Base-by-base conservation (phyloP, 2,113 vertebrate species). In the Cryptoleucopteryx plumbea region DNA sequence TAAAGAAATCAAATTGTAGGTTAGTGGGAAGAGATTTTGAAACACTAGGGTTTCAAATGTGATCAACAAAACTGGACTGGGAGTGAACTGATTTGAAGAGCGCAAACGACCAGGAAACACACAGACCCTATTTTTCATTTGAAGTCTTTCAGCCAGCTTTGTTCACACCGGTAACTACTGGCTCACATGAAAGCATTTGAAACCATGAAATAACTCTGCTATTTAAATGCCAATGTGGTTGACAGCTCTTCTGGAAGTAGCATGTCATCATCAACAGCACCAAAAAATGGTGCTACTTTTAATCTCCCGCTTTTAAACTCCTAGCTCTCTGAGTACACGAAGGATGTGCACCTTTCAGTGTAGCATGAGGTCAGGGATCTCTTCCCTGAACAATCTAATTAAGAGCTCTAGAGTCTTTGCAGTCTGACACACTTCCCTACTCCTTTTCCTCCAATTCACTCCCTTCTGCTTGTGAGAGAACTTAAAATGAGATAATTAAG, bases 101-200 rank as follows among this genome's bases (percentile, higher is more conserved):
- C 0, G 1, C 0, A 5, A 81, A 16, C 22, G 70, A 42, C 5
- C 5, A 36, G 15, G 6, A 1, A 75, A 90, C 7, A n/a, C 4
- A 73, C 2, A 70, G 34, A 62, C 3, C 2, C 10, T 65, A 13
- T 13, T 29, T 86, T 61, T 62, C 7, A 79, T 45, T 14, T 86
- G 7, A 81, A 84, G 71, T 74, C 9, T 66, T 81, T 53, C 22
- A 42, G 38, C 16, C 20, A 53, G 26, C 10, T 88, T 66, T 36
- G 13, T 29, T 77, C 55, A 74, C 4, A 3, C 16, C 15, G 56
- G 22, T 78, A 78, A 74, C 12, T 73, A 16, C 18, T 43, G 26
- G 23, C 34, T 72, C 40, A 86, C 13, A 62, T 26, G 26, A 74
- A 3, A 66, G 16, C 32, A 84, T 26, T 16, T 70, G 23, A 25